Evolutionary conservation across 64 coral and sea anemone genomes (phyloP), one percentile per base, ranked within the genome.

Genomic region (Montipora sp.): DNA sequence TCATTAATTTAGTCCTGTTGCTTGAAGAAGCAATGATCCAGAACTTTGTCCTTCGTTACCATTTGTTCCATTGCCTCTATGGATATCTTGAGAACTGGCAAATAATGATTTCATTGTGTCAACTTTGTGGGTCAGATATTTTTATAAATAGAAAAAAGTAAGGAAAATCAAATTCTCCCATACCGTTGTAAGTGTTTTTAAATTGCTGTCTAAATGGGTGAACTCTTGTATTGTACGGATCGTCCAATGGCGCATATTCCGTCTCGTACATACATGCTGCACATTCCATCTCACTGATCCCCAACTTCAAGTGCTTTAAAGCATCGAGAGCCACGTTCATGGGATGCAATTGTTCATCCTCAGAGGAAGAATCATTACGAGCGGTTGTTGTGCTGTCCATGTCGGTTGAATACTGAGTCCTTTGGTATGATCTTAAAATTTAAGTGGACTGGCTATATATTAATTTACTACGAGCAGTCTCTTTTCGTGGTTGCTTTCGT

Each of bases 61-160:
- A 75, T 75, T n/a, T 75, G 73, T 75, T 75, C 73, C 73, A 75
- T 75, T 21, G 73, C 73, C 43, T 75, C 0, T 3, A 75, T 75
- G 23, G 73, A 75, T 75, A 75, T 45, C 73, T 75, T 75, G 23
- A 75, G 73, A 36, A 75, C 73, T 75, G 0, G 57, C 57, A 59
- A 59, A 59, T 59, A 59, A 2, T 59, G 57, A 59, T 0, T 59
- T 59, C 57, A 59, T 13, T 7, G 43, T 44, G 43, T 10, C 0
- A 36, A 75, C 5, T 44, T 10, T 75, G 43, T 8, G 20, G 20
- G 10, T 75, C 22, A 36, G 20, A 75, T 3, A 75, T 44, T 44
- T 75, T 11, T 44, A 46, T 44, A 36, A 10, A 46, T 75, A 75
- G 22, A 46, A 21, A 44, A 44, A 44, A 20, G 24, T 43, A 36